A percentile compares a stretch with the other conserved stretches of the same genome.
These are phyloP conservation scores for Fringilla coelebs DNA, from an alignment of 2,797 vertebrate species.

Conservation along the genomic window DNA sequence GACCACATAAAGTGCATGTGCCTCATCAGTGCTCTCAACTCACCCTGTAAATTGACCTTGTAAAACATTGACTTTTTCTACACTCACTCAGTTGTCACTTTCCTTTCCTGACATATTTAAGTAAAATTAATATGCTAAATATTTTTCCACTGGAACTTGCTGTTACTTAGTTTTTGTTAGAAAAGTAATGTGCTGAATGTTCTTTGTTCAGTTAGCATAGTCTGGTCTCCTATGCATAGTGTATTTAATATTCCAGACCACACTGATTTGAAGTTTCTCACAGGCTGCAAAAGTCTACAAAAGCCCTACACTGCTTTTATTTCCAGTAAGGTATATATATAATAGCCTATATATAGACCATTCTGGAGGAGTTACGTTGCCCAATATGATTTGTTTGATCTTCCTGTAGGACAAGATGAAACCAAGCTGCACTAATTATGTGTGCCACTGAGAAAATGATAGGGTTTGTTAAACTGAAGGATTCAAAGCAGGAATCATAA, in stretches of 20 bases:
- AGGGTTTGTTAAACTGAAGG: not conserved
- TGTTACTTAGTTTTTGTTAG: not conserved
- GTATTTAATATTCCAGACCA: not conserved
- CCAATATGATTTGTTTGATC: not conserved
- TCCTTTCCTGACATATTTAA: not conserved
- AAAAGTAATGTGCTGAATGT: not conserved
- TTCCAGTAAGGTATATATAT: not conserved
- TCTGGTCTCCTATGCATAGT: not conserved
- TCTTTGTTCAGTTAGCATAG: not conserved
- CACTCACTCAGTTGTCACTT: not conserved
- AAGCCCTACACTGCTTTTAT: not conserved
- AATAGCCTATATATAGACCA: not conserved
- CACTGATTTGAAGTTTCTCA: not conserved
- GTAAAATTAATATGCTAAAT: not conserved
- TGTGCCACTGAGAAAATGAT: not conserved
- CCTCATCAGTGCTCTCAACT: fast-evolving
- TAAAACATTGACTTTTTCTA: fast-evolving
- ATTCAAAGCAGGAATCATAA: not conserved
- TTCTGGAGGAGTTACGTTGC: not conserved
- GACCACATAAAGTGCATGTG: not conserved
- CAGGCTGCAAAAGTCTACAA: not conserved
- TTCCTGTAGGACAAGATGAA: not conserved
- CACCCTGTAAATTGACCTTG: not conserved
- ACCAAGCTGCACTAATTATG: not conserved
- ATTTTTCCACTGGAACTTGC: not conserved